A percentile compares a stretch with the other conserved stretches of the same genome.
Evolutionary conservation across 1,140 invertebrate genomes (phyloP).

Genomic region (Cotesia chilonis): DNA sequence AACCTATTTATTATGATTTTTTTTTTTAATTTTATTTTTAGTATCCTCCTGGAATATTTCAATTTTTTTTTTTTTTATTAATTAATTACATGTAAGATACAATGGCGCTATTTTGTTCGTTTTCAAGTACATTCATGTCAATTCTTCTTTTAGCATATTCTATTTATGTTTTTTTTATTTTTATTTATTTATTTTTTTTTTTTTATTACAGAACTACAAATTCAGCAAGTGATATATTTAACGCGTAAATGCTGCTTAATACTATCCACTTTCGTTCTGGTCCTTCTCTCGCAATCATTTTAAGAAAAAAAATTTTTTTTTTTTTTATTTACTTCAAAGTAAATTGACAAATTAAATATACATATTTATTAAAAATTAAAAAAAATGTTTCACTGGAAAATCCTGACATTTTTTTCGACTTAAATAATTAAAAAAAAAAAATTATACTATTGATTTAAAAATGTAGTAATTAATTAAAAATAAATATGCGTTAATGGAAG

Average conservation of each 20-base stretch:
- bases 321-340: not conserved
- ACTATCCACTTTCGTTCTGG: conserved; percentile 1
- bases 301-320: not conserved
- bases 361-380: too few species aligned
- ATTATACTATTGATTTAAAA: not conserved
- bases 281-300: not conserved
- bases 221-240: conserved; percentile 12
- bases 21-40: not conserved
- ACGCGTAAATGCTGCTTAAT: conserved; percentile 10
- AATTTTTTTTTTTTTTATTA: too few species aligned
- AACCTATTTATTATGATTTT: not conserved
- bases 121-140: too few species aligned
- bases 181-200: not conserved
- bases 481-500: conserved; percentile 57
- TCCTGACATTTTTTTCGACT: too few species aligned
- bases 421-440: too few species aligned
- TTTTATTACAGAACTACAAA: conserved; percentile 10
- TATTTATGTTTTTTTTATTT: not conserved
- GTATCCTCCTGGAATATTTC: not conserved
- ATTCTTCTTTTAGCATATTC: too few species aligned
- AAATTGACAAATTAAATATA: too few species aligned
- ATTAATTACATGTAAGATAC: too few species aligned
- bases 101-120: too few species aligned
- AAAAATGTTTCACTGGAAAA: not conserved
- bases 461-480: conserved; percentile 47